A percentile compares a stretch with the other conserved stretches of the same genome.
phyloP scores from a whole-genome alignment of 2,888 invertebrate genomes.

The Electrophaes corylata region DNA sequence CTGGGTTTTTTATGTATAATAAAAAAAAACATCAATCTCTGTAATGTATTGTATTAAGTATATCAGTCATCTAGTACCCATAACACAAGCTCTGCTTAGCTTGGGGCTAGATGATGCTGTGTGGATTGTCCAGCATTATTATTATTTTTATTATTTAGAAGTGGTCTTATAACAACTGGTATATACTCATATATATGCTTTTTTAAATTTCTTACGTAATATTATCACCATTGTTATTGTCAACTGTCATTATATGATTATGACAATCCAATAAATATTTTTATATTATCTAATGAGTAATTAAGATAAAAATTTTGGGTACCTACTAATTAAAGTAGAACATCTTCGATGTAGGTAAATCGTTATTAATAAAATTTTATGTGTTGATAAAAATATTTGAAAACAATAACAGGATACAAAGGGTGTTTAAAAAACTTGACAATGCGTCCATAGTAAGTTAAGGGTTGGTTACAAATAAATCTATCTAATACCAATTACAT shows the following conservation, averaged over 20 bases:
- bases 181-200: background rate
- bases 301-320: conserved; percentile 48
- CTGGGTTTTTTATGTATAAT: too few species aligned
- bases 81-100: too few species aligned
- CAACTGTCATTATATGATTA: background rate
- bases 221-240: conserved; percentile 8
- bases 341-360: conserved; percentile 79
- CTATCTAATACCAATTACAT: too few species aligned
- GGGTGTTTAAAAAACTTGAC: conserved; percentile 42
- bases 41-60: too few species aligned
- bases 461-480: too few species aligned
- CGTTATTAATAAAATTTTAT: conserved; percentile 60
- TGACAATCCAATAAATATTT: conserved; percentile 28
- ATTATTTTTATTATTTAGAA: too few species aligned
- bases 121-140: too few species aligned
- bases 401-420: conserved; percentile 42
- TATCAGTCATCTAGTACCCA: too few species aligned
- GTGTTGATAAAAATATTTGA: conserved; percentile 58
- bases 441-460: too few species aligned
- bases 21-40: too few species aligned
- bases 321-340: conserved; percentile 52
- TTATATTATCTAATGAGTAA: conserved; percentile 34
- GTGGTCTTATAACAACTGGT: too few species aligned
- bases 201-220: background rate
- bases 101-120: too few species aligned